Conservation (phyloP, 2,888 invertebrate species). For the Euzophera pinguis region DNA sequence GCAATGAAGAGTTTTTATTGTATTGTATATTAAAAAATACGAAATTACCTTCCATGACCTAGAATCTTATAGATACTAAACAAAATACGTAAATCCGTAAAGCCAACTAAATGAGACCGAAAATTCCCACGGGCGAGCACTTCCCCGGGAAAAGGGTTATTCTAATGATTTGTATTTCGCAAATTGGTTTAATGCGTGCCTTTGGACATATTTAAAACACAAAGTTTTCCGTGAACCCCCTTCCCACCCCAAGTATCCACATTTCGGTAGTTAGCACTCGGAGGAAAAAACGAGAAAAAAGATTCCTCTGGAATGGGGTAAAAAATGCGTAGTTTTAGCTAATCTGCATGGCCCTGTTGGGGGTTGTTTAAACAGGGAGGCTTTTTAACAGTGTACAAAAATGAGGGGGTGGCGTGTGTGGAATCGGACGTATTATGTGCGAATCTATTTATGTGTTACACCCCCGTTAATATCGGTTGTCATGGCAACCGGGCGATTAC, state of each 20-base stretch:
- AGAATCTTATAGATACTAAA: background rate
- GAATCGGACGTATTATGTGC: conserved; percentile 74
- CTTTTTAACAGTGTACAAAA: conserved; percentile 78
- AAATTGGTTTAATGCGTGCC: conserved; percentile 72
- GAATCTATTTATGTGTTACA: conserved; percentile 75
- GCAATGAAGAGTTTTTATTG: too few species aligned
- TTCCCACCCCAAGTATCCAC: conserved; percentile 45
- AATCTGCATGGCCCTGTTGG: conserved; percentile 76
- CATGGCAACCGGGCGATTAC: conserved; percentile 73
- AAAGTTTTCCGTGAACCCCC: conserved; percentile 63
- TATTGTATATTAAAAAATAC: too few species aligned
- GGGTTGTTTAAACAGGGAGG: conserved; percentile 65
- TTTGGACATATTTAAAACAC: conserved; percentile 78
- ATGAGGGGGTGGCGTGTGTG: conserved; percentile 68
- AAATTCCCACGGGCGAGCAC: conserved; percentile 10
- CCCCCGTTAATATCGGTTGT: conserved; percentile 73
- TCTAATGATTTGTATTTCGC: conserved; percentile 71
- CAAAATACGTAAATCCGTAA: background rate
- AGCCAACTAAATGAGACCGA: background rate
- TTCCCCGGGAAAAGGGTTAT: conserved; percentile 24
- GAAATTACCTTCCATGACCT: too few species aligned
- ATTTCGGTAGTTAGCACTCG: conserved; percentile 71
- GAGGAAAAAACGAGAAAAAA: conserved; percentile 57
- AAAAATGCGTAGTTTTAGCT: conserved; percentile 85
- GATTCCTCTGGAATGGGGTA: conserved; percentile 68